Base-by-base conservation (phyloP, 2,113 vertebrate species). In the Herpailurus yagouaroundi region DNA sequence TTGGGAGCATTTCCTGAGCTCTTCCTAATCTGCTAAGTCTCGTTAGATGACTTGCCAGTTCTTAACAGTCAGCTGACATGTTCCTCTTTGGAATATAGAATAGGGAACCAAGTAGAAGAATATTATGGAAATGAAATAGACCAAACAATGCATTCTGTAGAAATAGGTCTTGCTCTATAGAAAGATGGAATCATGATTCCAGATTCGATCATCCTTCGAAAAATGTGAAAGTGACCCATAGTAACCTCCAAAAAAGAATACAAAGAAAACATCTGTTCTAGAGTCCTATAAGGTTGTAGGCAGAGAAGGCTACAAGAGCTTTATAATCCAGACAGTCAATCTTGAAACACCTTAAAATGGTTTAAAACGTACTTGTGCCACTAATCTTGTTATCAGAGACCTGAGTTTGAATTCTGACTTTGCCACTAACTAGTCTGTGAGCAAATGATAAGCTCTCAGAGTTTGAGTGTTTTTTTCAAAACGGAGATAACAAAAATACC, bases 71-170 rank as follows among this genome's bases (percentile, higher is more conserved):
- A 23, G 57, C 73, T 80, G 25, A 81, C 74, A 85, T 86, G n/a
- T 88, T 94, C 63, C 29, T 68, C 31, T 91, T 90, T 77, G 71
- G 31, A 94, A 66, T 82, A 77, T 31, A 64, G 64, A 87, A 71
- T 18, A 82, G 38, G 52, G 60, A 97, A 87, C 45, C 63, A 82
- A 86, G n/a, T 64, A 90, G 57, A 74, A 85, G 48, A 89, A 50
- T 68, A 85, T 52, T 74, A 85, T 8, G 66, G 64, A 96, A 86
- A 81, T 85, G 50, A 94, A 94, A 85, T n/a, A 97, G 79, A 89
- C n/a, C 7, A 55, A 85, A 38, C 38, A 64, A 63, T 89, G 29
- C 29, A n/a, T 76, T 74, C 68, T 93, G 16, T 50, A 57, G n/a
- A 93, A 95, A 57, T 64, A 63, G 27, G n/a, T 89, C 64, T 76